Evolutionary conservation across 2,797 vertebrate genomes (phyloP).

Genomic region (Myiothlypis chrysogaster): DNA sequence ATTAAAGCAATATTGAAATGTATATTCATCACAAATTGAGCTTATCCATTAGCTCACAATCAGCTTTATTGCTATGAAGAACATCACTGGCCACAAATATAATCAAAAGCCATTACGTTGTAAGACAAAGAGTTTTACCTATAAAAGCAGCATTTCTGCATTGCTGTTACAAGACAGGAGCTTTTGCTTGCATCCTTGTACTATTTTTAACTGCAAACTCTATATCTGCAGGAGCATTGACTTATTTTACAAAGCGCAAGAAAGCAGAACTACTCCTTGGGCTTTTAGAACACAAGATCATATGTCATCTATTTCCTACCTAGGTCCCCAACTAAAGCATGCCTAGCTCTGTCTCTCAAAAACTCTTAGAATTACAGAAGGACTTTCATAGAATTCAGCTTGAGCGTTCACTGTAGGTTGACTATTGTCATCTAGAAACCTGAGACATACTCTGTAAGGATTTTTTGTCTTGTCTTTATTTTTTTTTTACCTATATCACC

Average conservation of each 20-base stretch:
- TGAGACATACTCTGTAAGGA: not conserved
- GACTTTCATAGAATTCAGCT: not conserved
- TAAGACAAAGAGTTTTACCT: not conserved
- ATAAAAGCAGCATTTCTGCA: not conserved
- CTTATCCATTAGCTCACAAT: not conserved
- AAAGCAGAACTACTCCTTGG: not conserved
- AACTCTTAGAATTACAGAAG: not conserved
- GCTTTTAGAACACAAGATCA: not conserved
- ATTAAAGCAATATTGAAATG: not conserved
- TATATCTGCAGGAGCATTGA: not conserved
- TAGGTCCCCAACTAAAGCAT: not conserved
- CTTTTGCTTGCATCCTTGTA: not conserved
- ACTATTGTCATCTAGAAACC: not conserved
- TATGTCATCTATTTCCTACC: not conserved
- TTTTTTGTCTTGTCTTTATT: not conserved
- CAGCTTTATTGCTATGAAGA: not conserved
- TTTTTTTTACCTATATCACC: not conserved
- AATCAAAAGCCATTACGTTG: not conserved
- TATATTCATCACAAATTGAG: not conserved
- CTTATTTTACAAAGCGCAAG: not conserved
- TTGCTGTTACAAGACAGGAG: not conserved
- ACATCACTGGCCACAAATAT: not conserved
- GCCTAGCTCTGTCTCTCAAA: not conserved
- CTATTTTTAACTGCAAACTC: constrained; percentile 18
- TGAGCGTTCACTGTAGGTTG: not conserved